Base-by-base conservation (phyloP, 2,797 vertebrate species). In the Eupleurogrammus muticus region DNA sequence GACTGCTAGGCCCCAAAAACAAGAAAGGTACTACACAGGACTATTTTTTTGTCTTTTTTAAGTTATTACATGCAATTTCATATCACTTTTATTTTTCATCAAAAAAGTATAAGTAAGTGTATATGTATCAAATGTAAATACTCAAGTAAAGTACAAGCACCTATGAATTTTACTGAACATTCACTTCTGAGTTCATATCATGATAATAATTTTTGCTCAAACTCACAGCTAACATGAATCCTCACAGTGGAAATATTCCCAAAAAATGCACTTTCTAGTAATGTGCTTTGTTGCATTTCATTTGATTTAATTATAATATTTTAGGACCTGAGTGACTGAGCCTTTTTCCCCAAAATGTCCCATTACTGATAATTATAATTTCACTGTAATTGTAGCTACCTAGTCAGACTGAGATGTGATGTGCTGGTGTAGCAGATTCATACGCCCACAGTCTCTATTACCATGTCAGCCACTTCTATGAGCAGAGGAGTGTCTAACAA, bases 401-500 rank as follows among this genome's bases (percentile, higher is more conserved):
- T 24, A 20, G 24, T 55, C 2, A 36, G 47, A 3, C 35, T 36
- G 55, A 14, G 24, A 23, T 48, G 56, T 34, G 17, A 62, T 38
- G 49, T 72, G 63, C 46, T 19, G 19, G 40, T 11, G 12, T 17
- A 51, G 68, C 65, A 67, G 23, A 75, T 38, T 55, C 12, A 56
- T 14, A 61, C 24, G 40, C 34, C 28, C 13, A 9, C 23, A 46
- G 44, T 77, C n/a, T n/a, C 51, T 28, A 51, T 65, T 38, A 28
- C 55, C 71, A 50, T 67, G 69, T 92, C 84, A 92, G n/a, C 67
- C 28, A 12, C 60, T 63, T 54, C 80, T 62, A 53, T 35, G 35
- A 63, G 12, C 23, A 77, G 75, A 89, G 91, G 93, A 87, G 90
- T 94, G 92, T 82, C 88, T 9, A 49, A 62, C 60, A 55, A 62